Conservation (phyloP, 2,797 vertebrate species). For the Myotis daubentonii region DNA sequence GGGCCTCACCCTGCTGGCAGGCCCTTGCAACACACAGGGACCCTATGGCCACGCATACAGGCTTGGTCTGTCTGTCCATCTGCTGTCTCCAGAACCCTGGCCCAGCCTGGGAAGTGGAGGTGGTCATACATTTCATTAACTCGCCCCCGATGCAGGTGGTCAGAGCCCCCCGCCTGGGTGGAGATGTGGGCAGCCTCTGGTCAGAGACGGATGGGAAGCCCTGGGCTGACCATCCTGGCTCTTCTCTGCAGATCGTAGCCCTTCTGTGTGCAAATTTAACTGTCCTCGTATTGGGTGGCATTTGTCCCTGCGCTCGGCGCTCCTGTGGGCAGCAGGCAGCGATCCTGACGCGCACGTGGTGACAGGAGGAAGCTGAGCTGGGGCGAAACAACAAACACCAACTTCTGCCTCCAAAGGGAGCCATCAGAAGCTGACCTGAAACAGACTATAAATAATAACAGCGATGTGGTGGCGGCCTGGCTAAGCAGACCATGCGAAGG, state of each 20-base stretch:
- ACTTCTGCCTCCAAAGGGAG: neutral
- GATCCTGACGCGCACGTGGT: neutral
- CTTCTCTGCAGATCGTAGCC: neutral
- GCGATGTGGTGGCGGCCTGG: neutral
- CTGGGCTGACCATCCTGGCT: neutral
- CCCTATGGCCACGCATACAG: neutral
- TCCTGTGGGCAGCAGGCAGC: neutral
- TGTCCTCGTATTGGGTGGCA: rapidly evolving
- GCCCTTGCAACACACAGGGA: neutral
- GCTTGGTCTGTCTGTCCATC: neutral
- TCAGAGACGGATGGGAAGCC: too few relatives aligned
- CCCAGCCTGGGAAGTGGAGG: constrained; percentile 34
- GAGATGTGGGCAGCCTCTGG: neutral
- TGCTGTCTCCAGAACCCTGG: neutral
- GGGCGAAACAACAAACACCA: neutral
- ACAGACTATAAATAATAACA: neutral
- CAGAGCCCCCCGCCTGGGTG: neutral
- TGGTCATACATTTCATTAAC: too few relatives aligned
- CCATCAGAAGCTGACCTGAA: neutral
- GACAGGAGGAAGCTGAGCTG: neutral
- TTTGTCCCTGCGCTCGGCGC: neutral
- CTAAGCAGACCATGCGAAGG: neutral
- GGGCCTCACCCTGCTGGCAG: neutral
- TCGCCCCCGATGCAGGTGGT: too few relatives aligned
- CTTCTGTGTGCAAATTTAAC: rapidly evolving